Conservation (phyloP, 2,113 vertebrate species). For the Tetrao urogallus region DNA sequence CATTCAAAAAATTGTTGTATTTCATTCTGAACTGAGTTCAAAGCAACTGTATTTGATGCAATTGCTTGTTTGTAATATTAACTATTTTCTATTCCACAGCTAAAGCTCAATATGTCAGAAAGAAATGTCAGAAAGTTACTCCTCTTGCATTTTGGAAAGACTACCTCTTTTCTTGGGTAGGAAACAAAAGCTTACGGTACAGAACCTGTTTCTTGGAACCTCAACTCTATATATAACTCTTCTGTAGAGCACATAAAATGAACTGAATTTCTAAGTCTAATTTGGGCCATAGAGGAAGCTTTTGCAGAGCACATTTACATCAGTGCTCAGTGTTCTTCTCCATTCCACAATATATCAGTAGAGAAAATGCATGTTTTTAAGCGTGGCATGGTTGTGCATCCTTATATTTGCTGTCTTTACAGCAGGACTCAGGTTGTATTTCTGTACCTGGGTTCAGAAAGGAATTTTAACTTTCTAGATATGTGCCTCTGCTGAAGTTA, state of each 20-base stretch:
- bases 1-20: not conserved
- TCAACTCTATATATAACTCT: not conserved
- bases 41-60: not conserved
- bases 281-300: not conserved
- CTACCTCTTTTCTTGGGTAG: not conserved
- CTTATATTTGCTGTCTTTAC: not conserved
- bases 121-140: not conserved
- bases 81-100: not conserved
- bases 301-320: not conserved
- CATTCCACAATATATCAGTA: rapidly evolving
- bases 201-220: not conserved
- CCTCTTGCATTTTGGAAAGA: not conserved
- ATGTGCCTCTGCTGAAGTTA: not conserved
- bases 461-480: not conserved
- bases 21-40: not conserved
- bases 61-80: not conserved
- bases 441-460: not conserved
- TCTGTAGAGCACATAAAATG: slow-evolving; percentile 9
- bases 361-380: not conserved
- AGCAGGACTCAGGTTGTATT: not conserved
- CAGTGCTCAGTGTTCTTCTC: not conserved
- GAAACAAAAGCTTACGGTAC: slow-evolving; percentile 10
- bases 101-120: not conserved
- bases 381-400: rapidly evolving
- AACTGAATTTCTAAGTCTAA: not conserved